A percentile compares a stretch with the other conserved stretches of the same genome.
These are phyloP conservation scores for Hippocampus guttulatus DNA, from an alignment of 2,113 vertebrate species.

Conservation along the genomic window DNA sequence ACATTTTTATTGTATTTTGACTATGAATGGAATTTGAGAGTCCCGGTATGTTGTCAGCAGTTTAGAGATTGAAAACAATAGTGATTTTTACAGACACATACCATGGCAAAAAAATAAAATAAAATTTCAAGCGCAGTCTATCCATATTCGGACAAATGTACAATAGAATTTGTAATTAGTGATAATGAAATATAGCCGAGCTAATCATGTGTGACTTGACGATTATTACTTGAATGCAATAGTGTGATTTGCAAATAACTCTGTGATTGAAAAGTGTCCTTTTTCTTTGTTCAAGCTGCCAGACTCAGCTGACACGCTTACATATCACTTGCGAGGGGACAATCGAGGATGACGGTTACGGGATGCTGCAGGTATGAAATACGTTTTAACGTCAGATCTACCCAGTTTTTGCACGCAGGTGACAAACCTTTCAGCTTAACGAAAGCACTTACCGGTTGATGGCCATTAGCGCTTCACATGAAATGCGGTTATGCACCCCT, in stretches of 20 bases:
- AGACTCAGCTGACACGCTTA: conserved; percentile 77
- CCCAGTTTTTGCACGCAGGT: not conserved
- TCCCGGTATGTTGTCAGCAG: no score
- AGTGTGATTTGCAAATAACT: no score
- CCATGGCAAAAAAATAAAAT: no score
- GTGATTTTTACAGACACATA: not conserved
- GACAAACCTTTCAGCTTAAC: not conserved
- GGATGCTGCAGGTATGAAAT: conserved; percentile 88
- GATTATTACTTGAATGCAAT: no score
- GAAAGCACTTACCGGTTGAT: not conserved
- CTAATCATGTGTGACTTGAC: no score
- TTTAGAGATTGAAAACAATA: not conserved
- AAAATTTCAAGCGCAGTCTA: no score
- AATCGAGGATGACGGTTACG: conserved; percentile 87
- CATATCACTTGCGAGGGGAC: conserved; percentile 91
- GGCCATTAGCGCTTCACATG: no score
- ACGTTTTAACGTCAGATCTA: not conserved
- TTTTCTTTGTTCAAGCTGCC: conserved; percentile 70
- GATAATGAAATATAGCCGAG: no score
- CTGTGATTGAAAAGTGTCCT: not conserved
- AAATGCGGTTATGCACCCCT: not conserved
- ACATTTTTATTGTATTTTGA: no score
- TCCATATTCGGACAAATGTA: no score
- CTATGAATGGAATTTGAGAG: no score
- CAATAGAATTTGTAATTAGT: no score